Base-by-base conservation (phyloP, 2,888 invertebrate genomes). In the Torymus aiolomorphi region DNA sequence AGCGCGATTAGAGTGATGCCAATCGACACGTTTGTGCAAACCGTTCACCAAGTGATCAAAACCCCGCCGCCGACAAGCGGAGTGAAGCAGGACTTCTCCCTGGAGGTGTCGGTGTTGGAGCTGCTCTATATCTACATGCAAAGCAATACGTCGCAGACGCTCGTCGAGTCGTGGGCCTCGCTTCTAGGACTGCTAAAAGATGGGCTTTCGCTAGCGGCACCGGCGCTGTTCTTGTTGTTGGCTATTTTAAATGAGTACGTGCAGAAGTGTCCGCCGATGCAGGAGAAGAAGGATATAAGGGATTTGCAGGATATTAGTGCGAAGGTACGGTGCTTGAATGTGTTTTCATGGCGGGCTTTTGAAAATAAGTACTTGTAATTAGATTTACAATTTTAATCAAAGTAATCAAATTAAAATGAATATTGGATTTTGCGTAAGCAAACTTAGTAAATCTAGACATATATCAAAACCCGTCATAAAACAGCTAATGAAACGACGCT, bases 231-330 rank as follows among this genome's bases (percentile, higher is more conserved):
- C 88, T 91, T 96, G 20, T 91, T 96, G 49, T 92, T 96, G 13
- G 95, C 95, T 81, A 93, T 97, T 83, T 91, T 97, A 42, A 95
- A 96, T 88, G 96, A 97, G 89, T 95, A 96, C 88, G 95, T 97
- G 80, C 95, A 96, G 86, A 94, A 95, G 83, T 95, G 95, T 83
- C 94, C 94, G 2, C 93, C 95, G 52, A 93, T 96, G 87, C 92
- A 93, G 82, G 96, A 96, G 85, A 94, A 95, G 85, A 96, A 96
- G 88, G 96, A 96, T 86, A 94, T 95, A 83, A 94, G 95, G 84
- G 96, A 96, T 87, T 90, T 96, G 65, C 96, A 96, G 89, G 96
- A 95, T 85, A 93, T 94, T 0, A 94, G 94, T 1, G 93, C 94
- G 0, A 93, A 94, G 90, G 93, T 93, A 89, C 82, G 49, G 18